phyloP scores from a whole-genome alignment of 2,888 invertebrate species.

The Cotesia congregata region DNA sequence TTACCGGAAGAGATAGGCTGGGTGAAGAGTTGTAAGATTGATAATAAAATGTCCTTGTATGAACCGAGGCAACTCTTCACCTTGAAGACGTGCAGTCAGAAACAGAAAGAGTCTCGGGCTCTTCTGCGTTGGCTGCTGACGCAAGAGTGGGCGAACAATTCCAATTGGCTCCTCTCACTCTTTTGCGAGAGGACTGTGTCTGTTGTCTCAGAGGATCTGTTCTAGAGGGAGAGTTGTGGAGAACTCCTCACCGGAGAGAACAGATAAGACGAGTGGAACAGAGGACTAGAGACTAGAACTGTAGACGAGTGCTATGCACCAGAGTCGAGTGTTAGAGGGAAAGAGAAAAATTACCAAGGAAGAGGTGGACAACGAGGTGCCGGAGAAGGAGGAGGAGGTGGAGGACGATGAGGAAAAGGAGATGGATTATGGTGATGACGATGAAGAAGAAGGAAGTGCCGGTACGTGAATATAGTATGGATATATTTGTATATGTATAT shows the following conservation, averaged over 20 bases:
- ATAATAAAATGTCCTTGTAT: conserved; percentile 10
- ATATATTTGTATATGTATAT: neutral
- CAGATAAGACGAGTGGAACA: conserved; percentile 19
- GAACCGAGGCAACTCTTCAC: conserved; percentile 11
- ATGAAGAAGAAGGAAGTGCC: conserved; percentile 30
- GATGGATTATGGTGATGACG: conserved; percentile 13
- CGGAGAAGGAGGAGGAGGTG: conserved; percentile 17
- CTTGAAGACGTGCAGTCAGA: conserved; percentile 1
- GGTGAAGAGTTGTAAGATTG: conserved; percentile 16
- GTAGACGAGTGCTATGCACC: conserved; percentile 24
- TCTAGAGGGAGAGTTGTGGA: conserved; percentile 30
- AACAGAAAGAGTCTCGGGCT: conserved; percentile 18
- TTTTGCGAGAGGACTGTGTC: neutral
- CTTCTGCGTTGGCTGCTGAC: conserved; percentile 33
- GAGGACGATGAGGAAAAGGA: conserved; percentile 28
- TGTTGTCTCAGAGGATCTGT: neutral
- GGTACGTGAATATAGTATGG: conserved; percentile 27
- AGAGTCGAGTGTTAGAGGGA: neutral
- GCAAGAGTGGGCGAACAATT: conserved; percentile 46
- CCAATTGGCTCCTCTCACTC: neutral
- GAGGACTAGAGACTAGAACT: conserved; percentile 26
- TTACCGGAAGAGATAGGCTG: neutral
- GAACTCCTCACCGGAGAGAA: conserved; percentile 22
- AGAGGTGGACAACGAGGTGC: conserved; percentile 16
- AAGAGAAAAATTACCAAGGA: conserved; percentile 23